Conservation (phyloP, 92 coral and sea anemone species). For the Parazoanthus swiftii region DNA sequence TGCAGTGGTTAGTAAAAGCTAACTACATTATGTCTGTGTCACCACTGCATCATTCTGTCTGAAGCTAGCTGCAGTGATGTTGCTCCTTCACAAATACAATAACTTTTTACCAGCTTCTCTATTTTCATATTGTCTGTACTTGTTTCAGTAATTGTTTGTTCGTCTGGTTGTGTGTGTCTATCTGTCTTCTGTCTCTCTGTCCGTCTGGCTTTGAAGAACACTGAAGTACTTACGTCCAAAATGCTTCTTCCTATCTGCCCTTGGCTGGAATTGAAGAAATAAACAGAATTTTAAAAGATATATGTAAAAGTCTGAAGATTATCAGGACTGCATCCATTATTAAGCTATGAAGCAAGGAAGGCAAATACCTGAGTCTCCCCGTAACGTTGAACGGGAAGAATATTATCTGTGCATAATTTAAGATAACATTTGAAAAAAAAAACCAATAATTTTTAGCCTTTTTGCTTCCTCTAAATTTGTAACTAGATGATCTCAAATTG, state of each 20-base stretch:
- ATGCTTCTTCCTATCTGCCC: not conserved
- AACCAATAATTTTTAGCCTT: no score
- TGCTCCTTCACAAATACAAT: not conserved
- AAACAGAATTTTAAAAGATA: not conserved
- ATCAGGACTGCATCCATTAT: no score
- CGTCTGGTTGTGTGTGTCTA: not conserved
- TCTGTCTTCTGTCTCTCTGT: not conserved
- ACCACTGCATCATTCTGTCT: not conserved
- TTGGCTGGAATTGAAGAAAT: not conserved
- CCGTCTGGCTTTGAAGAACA: not conserved
- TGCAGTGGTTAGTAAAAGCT: not conserved
- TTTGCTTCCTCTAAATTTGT: no score
- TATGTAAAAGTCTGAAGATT: no score
- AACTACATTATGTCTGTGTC: no score
- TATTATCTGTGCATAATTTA: no score
- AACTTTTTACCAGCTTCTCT: not conserved
- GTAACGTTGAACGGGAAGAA: no score
- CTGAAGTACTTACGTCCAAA: slow-evolving; percentile 27
- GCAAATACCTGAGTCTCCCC: no score
- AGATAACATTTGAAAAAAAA: no score
- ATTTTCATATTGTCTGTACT: not conserved
- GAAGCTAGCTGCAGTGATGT: not conserved
- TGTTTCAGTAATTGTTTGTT: not conserved
- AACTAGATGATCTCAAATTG: no score
- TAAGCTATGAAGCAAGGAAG: no score